A percentile compares a stretch with the other conserved stretches of the same genome.
Conservation (phyloP, 2,113 vertebrate genomes). For the Vidua chalybeata region DNA sequence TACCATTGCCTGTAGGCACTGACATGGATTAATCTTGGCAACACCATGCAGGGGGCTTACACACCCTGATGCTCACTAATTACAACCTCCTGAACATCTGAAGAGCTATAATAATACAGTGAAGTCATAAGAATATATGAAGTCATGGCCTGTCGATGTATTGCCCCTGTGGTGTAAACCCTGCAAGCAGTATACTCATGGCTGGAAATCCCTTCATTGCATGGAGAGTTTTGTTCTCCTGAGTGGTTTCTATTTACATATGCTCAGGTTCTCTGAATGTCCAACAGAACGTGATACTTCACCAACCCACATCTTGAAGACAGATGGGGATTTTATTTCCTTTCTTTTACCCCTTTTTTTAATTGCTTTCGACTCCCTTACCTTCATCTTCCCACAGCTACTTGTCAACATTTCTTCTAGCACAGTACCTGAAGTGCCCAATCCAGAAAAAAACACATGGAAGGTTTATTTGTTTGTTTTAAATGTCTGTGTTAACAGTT, state of each 20-base stretch:
- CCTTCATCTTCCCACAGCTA: not conserved
- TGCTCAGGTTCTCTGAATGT: not conserved
- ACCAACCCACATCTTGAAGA: not conserved
- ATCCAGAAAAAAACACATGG: not conserved
- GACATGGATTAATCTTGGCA: slow-evolving; percentile 54
- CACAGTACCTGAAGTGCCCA: not conserved
- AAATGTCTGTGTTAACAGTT: not conserved
- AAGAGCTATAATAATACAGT: slow-evolving; percentile 19
- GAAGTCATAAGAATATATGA: not conserved
- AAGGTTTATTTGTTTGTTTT: not conserved
- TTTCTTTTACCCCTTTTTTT: not conserved
- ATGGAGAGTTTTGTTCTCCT: not conserved
- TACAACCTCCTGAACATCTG: slow-evolving; percentile 40
- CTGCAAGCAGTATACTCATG: slow-evolving; percentile 13
- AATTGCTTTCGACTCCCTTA: not conserved
- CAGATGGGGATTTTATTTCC: not conserved
- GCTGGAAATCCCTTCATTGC: slow-evolving; percentile 5
- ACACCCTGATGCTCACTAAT: slow-evolving; percentile 58
- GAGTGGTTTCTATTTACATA: not conserved
- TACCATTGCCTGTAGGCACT: slow-evolving; percentile 9
- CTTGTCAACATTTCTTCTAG: not conserved
- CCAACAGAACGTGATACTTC: not conserved
- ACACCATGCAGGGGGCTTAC: not conserved
- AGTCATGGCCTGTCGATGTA: not conserved
- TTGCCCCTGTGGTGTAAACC: slow-evolving; percentile 21